Evolutionary conservation across 2,797 vertebrate genomes (phyloP).

Genomic region (Phyllotis vaccarum): DNA sequence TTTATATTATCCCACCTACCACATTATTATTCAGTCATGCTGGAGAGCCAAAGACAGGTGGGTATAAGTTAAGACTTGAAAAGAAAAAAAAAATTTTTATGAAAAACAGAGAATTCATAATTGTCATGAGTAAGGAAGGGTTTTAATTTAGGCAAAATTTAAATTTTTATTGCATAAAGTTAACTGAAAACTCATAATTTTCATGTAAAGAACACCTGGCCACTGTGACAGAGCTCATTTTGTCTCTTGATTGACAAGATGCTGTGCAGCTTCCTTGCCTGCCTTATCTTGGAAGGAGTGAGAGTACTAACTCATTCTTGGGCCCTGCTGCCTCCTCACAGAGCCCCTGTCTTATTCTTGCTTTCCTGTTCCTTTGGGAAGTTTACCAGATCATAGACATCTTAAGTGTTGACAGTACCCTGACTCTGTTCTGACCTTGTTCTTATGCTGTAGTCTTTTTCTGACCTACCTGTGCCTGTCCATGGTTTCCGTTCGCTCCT

Average conservation of each 20-base stretch:
- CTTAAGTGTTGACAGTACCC: not conserved
- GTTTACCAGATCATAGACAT: not conserved
- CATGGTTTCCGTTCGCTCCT: not conserved
- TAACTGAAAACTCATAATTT: not conserved
- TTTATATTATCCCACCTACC: not conserved
- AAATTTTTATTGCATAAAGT: not conserved
- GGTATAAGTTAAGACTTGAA: not conserved
- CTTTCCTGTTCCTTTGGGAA: not conserved
- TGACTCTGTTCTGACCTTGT: not conserved
- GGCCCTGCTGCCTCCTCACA: no score
- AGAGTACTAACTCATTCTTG: not conserved
- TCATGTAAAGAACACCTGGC: not conserved
- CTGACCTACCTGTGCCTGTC: not conserved
- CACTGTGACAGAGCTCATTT: not conserved
- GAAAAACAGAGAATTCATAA: not conserved
- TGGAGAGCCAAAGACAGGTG: not conserved
- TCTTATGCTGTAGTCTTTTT: not conserved
- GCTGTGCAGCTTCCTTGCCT: not conserved
- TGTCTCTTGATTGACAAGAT: not conserved
- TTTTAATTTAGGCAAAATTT: not conserved
- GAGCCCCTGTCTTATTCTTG: accelerated
- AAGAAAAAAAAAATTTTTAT: not conserved
- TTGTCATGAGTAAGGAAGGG: not conserved
- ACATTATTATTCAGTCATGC: not conserved
- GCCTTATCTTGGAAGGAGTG: not conserved